phyloP scores from a whole-genome alignment of 1,140 invertebrate species.

The Elymnias hypermnestra region DNA sequence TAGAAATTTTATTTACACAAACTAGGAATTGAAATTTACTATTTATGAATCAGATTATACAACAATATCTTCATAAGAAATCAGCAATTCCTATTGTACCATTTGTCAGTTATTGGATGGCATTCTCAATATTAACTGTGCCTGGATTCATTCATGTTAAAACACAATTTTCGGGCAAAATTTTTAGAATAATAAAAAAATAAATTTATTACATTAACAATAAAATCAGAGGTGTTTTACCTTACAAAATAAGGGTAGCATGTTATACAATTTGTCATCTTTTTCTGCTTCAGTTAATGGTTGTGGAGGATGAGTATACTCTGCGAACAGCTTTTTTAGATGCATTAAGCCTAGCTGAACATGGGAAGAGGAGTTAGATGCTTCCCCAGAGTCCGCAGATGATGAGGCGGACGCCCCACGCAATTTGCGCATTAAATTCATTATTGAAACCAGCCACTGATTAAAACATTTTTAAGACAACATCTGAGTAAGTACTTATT shows the following conservation, averaged over 20 bases:
- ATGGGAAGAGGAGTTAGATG: slow-evolving; percentile 81
- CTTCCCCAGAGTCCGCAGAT: slow-evolving; percentile 55
- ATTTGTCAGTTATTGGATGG: too few species aligned
- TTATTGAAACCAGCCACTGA: slow-evolving; percentile 41
- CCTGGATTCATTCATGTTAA: too few species aligned
- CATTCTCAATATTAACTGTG: too few species aligned
- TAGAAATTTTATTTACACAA: not conserved
- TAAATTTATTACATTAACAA: too few species aligned
- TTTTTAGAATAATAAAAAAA: too few species aligned
- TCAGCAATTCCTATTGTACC: too few species aligned
- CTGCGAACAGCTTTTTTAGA: slow-evolving; percentile 95
- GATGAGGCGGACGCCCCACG: slow-evolving; percentile 77
- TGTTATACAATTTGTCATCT: slow-evolving; percentile 97
- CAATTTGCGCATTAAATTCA: slow-evolving; percentile 93
- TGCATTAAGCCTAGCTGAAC: slow-evolving; percentile 95
- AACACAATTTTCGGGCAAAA: too few species aligned
- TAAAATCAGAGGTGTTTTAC: too few species aligned
- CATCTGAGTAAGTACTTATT: not conserved
- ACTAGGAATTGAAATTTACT: not conserved
- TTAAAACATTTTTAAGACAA: slow-evolving; percentile 16
- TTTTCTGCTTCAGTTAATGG: slow-evolving; percentile 88
- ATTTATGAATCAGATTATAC: too few species aligned
- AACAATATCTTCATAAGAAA: not conserved
- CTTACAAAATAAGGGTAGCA: slow-evolving; percentile 98
- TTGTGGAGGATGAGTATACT: slow-evolving; percentile 92